phyloP scores from a whole-genome alignment of 2,797 vertebrate genomes.

The Paramormyrops hopkinsi region DNA sequence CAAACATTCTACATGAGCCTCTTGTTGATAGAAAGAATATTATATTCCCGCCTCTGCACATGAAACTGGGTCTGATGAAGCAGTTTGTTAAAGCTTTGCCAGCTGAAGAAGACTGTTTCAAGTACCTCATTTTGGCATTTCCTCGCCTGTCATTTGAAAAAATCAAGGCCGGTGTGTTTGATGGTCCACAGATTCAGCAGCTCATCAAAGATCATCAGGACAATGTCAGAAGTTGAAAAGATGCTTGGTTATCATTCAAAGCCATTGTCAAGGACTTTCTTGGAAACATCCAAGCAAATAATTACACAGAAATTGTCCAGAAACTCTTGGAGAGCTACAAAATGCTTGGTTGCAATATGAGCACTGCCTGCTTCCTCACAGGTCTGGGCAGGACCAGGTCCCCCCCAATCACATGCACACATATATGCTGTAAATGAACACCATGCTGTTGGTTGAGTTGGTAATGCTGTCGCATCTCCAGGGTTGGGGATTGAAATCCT shows the following conservation, averaged over 20 bases:
- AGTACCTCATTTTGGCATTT: not conserved
- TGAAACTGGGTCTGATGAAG: not conserved
- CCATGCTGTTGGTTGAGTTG: not conserved
- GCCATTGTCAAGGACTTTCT: no score
- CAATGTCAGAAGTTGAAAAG: no score
- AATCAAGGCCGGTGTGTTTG: no score
- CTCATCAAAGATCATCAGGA: not conserved
- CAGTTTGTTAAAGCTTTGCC: not conserved
- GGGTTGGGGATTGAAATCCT: not conserved
- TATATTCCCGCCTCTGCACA: not conserved
- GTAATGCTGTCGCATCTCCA: not conserved
- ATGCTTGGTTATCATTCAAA: no score
- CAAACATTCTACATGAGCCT: not conserved
- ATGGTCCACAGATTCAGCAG: not conserved
- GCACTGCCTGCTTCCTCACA: not conserved
- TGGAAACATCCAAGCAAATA: not conserved
- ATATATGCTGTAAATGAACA: not conserved
- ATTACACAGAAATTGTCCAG: not conserved
- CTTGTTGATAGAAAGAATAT: not conserved
- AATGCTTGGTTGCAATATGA: not conserved
- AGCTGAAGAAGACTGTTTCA: not conserved
- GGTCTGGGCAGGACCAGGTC: not conserved
- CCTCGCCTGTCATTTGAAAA: not conserved
- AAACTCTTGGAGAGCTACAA: not conserved
- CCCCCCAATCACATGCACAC: not conserved